Evolutionary conservation across 2,888 invertebrate genomes (phyloP).

Genomic region (Callyntrura sp.): DNA sequence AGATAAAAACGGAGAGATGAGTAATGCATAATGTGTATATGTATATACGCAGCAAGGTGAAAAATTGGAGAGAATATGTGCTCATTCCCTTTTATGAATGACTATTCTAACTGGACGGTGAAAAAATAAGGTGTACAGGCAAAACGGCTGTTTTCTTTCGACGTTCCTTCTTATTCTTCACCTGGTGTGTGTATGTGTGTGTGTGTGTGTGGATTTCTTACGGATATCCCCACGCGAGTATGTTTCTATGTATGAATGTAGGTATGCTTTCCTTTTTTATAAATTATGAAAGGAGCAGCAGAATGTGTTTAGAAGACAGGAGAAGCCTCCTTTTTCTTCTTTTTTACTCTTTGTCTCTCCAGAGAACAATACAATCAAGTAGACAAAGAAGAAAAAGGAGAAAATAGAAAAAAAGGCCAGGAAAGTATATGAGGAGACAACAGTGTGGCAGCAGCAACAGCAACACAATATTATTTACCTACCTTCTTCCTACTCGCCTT

Average conservation of each 20-base stretch:
- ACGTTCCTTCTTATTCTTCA: background rate
- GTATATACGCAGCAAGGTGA: too few species aligned
- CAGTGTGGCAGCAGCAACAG: background rate
- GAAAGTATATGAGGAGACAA: too few species aligned
- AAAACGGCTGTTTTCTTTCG: background rate
- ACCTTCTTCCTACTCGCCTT: background rate
- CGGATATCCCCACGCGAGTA: too few species aligned
- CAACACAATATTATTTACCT: background rate
- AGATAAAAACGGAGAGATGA: too few species aligned
- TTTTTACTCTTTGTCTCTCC: slow-evolving; percentile 42
- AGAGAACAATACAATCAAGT: slow-evolving; percentile 75
- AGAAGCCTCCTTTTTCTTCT: background rate
- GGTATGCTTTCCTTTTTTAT: background rate
- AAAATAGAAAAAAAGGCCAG: background rate
- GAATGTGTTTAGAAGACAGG: background rate
- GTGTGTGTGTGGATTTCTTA: too few species aligned
- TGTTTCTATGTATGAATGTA: too few species aligned
- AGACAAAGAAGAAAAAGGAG: slow-evolving; percentile 44
- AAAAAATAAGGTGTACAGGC: background rate
- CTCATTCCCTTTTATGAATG: too few species aligned
- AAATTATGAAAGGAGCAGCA: slow-evolving; percentile 19
- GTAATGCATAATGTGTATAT: too few species aligned
- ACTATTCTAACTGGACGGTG: too few species aligned
- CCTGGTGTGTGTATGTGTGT: background rate
- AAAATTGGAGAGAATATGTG: too few species aligned